Conservation (phyloP, 2,113 vertebrate genomes). For the Jacana jacana region DNA sequence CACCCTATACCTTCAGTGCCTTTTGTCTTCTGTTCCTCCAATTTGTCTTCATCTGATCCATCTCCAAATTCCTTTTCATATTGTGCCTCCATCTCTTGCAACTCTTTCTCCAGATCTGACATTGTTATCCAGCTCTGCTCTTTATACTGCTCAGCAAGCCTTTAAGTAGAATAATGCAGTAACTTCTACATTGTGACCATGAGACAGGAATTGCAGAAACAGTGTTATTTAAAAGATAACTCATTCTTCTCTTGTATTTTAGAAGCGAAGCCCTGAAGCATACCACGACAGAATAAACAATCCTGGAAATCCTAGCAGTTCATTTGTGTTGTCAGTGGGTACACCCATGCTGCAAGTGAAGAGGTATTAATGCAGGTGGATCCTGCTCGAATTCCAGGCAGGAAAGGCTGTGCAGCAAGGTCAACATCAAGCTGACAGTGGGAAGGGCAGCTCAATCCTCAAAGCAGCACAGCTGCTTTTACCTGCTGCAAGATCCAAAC, state of each 20-base stretch:
- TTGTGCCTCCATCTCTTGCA: constrained; percentile 92
- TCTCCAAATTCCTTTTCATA: constrained; percentile 94
- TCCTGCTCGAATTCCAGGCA: neutral
- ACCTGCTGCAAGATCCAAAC: neutral
- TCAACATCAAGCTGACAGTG: neutral
- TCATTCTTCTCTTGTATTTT: neutral
- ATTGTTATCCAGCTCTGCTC: constrained; percentile 95
- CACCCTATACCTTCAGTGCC: constrained; percentile 39
- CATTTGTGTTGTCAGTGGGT: neutral
- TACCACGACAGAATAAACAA: neutral
- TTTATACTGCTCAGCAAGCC: constrained; percentile 89
- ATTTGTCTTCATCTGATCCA: constrained; percentile 77
- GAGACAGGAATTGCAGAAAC: neutral
- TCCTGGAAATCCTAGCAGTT: neutral
- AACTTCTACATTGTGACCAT: neutral
- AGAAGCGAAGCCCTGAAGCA: neutral
- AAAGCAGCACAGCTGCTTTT: neutral
- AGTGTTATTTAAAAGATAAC: neutral
- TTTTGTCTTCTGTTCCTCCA: constrained; percentile 60
- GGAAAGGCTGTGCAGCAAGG: neutral
- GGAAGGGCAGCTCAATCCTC: neutral
- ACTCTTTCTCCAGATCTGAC: constrained; percentile 90
- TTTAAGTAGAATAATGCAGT: constrained; percentile 39
- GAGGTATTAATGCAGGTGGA: rapidly evolving
- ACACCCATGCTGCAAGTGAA: neutral